Base-by-base conservation (phyloP, 1,140 invertebrate genomes). In the Hetaerina americana region DNA sequence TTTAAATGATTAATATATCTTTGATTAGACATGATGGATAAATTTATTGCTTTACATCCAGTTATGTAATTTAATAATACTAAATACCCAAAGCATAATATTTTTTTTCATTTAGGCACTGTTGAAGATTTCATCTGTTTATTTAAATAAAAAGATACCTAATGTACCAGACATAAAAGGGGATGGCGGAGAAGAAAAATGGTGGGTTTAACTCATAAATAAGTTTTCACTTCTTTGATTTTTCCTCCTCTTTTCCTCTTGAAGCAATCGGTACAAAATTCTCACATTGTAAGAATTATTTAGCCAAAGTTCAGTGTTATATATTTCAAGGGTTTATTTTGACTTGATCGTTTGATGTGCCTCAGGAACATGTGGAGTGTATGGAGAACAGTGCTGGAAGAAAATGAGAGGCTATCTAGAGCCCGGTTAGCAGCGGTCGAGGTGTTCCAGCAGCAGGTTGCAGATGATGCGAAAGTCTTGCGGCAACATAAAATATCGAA, bases 331-430 rank as follows among this genome's bases (percentile, higher is more conserved):
- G n/a, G n/a, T n/a, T n/a, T n/a, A n/a, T n/a, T n/a, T n/a, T n/a
- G n/a, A n/a, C n/a, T n/a, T n/a, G n/a, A n/a, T n/a, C n/a, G n/a
- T n/a, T n/a, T 68, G 8, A 15, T 10, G 8, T 8, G 10, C 25
- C 12, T 15, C 77, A 97, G 95, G 91, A 97, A 97, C 77, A 95
- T 97, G 87, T 95, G 94, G 90, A 94, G 92, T 75, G 94, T 97
- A 18, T 98, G 96, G 96, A 86, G 93, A 74, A 93, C 92, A 0
- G 92, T 98, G 0, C 82, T 98, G 73, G 95, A 97, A 80, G 95
- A 98, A 81, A 96, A 96, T 78, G 95, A 98, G 78, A 95, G 95
- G 78, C 81, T 97, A 75, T 94, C 94, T 0, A 89, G 94, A 74
- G 93, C 94, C 5, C 85, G 94, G 28, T 82, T 97, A 25, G 93